Evolutionary conservation across 92 coral and sea anemone genomes (phyloP).

Genomic region (Epizoanthus stellaris): DNA sequence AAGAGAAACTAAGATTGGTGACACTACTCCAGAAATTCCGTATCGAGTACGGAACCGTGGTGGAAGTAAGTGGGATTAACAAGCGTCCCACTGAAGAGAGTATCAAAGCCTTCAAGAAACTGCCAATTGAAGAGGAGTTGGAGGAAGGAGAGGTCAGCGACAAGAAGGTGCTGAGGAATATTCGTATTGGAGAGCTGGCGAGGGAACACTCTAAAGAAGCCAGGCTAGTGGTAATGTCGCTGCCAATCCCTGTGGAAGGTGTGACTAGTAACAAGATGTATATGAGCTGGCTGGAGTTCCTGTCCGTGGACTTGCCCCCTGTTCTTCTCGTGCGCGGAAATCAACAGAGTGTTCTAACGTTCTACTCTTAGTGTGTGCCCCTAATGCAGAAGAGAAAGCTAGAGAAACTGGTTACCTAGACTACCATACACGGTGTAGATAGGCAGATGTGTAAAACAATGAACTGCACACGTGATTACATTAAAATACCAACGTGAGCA

Average conservation of each 20-base stretch:
- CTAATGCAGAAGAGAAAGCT: not conserved
- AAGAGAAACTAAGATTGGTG: slow-evolving; percentile 80
- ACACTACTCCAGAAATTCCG: slow-evolving; percentile 92
- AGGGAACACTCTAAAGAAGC: slow-evolving; percentile 81
- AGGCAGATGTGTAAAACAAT: too few species aligned
- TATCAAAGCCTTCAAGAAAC: slow-evolving; percentile 77
- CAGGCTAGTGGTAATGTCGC: slow-evolving; percentile 86
- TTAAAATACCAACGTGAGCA: too few species aligned
- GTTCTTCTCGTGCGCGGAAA: slow-evolving; percentile 95
- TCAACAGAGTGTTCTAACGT: slow-evolving; percentile 92
- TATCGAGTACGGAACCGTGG: slow-evolving; percentile 83
- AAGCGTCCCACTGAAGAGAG: slow-evolving; percentile 82
- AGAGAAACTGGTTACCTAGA: not conserved
- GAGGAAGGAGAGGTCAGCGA: slow-evolving; percentile 70
- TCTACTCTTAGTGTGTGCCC: slow-evolving; percentile 64
- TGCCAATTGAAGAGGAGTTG: slow-evolving; percentile 76
- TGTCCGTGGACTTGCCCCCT: slow-evolving; percentile 87
- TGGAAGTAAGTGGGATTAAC: slow-evolving; percentile 72
- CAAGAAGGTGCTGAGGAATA: slow-evolving; percentile 88
- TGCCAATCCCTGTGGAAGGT: slow-evolving; percentile 94
- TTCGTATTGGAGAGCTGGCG: slow-evolving; percentile 94
- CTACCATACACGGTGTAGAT: not conserved
- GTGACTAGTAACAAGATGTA: slow-evolving; percentile 91
- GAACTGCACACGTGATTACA: too few species aligned
- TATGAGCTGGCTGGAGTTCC: slow-evolving; percentile 98